phyloP scores from a whole-genome alignment of 1,140 invertebrate species.

The Lasioglossum baleicum region DNA sequence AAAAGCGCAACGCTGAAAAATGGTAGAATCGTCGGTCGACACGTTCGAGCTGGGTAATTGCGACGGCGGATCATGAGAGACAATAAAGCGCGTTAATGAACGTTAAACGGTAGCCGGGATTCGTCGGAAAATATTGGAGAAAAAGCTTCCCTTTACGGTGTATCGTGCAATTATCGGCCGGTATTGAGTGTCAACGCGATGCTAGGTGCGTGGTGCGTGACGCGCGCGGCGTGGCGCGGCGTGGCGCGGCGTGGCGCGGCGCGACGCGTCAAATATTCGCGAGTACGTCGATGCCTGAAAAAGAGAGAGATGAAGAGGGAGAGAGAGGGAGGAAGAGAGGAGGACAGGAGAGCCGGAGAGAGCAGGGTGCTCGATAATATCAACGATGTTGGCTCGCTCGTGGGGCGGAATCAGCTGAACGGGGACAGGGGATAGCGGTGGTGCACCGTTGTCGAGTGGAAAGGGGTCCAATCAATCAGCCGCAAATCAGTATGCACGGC shows the following conservation, averaged over 20 bases:
- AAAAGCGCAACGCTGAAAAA: not conserved
- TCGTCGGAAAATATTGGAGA: slow-evolving; percentile 24
- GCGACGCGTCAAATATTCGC: slow-evolving; percentile 53
- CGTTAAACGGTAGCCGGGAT: slow-evolving; percentile 6
- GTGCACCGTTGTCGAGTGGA: slow-evolving; percentile 66
- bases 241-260: not conserved
- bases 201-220: too few relatives aligned
- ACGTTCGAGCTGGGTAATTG: slow-evolving; percentile 21
- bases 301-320: not conserved
- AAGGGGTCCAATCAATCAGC: slow-evolving; percentile 80
- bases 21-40: not conserved
- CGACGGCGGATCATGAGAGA: slow-evolving; percentile 16
- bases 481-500: slow-evolving; percentile 80
- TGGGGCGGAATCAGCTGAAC: slow-evolving; percentile 58
- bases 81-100: slow-evolving; percentile 24
- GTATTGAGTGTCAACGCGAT: slow-evolving; percentile 39
- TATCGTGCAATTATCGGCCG: slow-evolving; percentile 55
- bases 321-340: not conserved
- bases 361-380: slow-evolving; percentile 70
- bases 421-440: slow-evolving; percentile 53
- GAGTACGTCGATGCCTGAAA: slow-evolving; percentile 26
- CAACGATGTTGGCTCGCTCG: slow-evolving; percentile 69
- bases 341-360: not conserved
- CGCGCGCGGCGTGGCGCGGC: not conserved
- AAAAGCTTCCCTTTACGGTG: slow-evolving; percentile 32